A percentile compares a stretch with the other conserved stretches of the same genome.
phyloP scores from a whole-genome alignment of 2,113 vertebrate genomes.

The Petroica traversi region DNA sequence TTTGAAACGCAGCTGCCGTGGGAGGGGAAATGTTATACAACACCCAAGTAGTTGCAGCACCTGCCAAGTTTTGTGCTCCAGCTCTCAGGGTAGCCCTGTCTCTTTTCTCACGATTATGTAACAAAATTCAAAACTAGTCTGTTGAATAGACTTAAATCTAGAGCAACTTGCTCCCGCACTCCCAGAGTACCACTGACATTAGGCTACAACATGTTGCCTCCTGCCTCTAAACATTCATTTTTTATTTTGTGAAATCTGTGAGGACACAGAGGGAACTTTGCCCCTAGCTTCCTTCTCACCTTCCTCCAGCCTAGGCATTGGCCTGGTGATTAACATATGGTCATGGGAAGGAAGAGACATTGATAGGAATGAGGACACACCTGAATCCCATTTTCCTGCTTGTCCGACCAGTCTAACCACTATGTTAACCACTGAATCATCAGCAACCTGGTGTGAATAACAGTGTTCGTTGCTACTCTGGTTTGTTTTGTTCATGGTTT shows the following conservation, averaged over 20 bases:
- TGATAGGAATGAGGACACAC: conserved; percentile 20
- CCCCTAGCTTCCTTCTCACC: not conserved
- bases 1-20: not conserved
- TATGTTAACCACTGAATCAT: not conserved
- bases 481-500: not conserved
- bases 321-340: not conserved
- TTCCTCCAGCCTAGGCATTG: not conserved
- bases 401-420: conserved; percentile 27
- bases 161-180: not conserved
- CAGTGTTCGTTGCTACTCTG: not conserved
- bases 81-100: not conserved
- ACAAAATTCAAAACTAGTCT: not conserved
- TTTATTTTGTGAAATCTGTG: not conserved
- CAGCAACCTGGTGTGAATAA: not conserved
- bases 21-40: not conserved
- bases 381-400: not conserved
- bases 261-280: not conserved
- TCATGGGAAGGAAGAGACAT: conserved; percentile 21
- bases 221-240: not conserved
- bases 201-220: not conserved
- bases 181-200: not conserved
- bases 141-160: not conserved
- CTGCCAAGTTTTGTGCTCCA: not conserved
- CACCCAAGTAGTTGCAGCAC: not conserved
- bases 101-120: not conserved